phyloP scores from a whole-genome alignment of 1,140 invertebrate genomes.

The Arion vulgaris region DNA sequence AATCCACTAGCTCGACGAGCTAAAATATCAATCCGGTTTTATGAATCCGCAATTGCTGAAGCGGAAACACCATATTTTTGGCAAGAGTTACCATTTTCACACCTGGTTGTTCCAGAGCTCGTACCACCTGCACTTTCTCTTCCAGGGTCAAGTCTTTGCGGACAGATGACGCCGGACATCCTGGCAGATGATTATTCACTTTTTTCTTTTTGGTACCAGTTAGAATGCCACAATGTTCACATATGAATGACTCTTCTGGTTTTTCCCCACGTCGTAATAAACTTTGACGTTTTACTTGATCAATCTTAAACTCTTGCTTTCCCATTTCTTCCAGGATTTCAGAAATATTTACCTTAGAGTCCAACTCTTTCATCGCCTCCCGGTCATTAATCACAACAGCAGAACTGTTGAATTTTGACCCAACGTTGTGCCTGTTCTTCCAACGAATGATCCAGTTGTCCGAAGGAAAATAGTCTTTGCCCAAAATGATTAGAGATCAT shows the following conservation, averaged over 20 bases:
- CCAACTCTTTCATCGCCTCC: neutral
- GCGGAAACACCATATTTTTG: slow-evolving; percentile 33
- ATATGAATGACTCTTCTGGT: slow-evolving; percentile 29
- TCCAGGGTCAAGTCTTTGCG: slow-evolving; percentile 33
- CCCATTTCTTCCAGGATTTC: slow-evolving; percentile 12
- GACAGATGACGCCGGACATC: slow-evolving; percentile 13
- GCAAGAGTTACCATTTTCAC: slow-evolving; percentile 32
- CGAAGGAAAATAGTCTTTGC: slow-evolving; percentile 14
- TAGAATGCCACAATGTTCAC: slow-evolving; percentile 33
- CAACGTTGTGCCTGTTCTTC: slow-evolving; percentile 33
- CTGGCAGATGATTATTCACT: slow-evolving; percentile 9
- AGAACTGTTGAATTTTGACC: neutral
- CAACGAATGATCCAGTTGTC: slow-evolving; percentile 37
- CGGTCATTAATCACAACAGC: neutral
- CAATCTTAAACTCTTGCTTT: neutral
- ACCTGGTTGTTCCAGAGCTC: slow-evolving; percentile 28
- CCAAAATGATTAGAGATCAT: slow-evolving; percentile 26
- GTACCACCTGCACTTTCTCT: slow-evolving; percentile 30
- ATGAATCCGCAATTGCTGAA: slow-evolving; percentile 31
- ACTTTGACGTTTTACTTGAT: neutral
- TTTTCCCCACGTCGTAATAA: neutral
- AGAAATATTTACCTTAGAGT: slow-evolving; percentile 15
- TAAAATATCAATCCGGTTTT: slow-evolving; percentile 35
- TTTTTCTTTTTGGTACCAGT: slow-evolving; percentile 19
- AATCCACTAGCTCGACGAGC: slow-evolving; percentile 12